phyloP scores from a whole-genome alignment of 2,888 invertebrate species.

The Dolichopus griseipennis region DNA sequence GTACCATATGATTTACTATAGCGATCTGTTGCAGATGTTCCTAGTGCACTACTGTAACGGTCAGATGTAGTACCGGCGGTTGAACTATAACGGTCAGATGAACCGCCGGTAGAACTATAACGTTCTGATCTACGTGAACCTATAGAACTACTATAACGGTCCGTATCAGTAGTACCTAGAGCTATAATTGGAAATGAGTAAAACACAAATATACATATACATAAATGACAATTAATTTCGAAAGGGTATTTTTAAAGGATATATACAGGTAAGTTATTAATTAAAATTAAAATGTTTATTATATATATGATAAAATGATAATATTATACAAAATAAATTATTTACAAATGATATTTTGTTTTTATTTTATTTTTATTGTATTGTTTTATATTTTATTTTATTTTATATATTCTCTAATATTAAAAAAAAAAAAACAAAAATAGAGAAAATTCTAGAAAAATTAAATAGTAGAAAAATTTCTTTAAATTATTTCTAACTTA shows the following conservation, averaged over 20 bases:
- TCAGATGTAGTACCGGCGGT: not conserved
- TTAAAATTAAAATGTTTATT: not conserved
- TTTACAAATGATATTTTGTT: not conserved
- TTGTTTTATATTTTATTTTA: no score
- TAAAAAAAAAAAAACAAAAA: no score
- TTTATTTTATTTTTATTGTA: no score
- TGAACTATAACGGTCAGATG: not conserved
- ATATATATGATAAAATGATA: not conserved
- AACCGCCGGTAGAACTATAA: not conserved
- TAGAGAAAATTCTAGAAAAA: no score
- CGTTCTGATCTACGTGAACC: not conserved
- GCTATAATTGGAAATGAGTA: not conserved
- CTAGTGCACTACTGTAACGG: not conserved
- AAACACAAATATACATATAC: slow-evolving; percentile 4
- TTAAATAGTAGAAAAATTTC: no score
- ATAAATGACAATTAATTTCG: not conserved
- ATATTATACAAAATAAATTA: not conserved
- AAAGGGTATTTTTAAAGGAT: not conserved
- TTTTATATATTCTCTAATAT: no score
- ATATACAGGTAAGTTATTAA: not conserved
- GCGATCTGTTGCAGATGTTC: not conserved
- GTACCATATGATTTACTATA: not conserved
- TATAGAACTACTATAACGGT: not conserved
- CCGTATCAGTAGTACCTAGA: not conserved
- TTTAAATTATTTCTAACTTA: no score